Percentiles rank a stretch among this genome's conserved stretches.
These are phyloP conservation scores for Neosilurus mollespiculum DNA, from an alignment of 2,797 vertebrate genomes.

Conservation along the genomic window DNA sequence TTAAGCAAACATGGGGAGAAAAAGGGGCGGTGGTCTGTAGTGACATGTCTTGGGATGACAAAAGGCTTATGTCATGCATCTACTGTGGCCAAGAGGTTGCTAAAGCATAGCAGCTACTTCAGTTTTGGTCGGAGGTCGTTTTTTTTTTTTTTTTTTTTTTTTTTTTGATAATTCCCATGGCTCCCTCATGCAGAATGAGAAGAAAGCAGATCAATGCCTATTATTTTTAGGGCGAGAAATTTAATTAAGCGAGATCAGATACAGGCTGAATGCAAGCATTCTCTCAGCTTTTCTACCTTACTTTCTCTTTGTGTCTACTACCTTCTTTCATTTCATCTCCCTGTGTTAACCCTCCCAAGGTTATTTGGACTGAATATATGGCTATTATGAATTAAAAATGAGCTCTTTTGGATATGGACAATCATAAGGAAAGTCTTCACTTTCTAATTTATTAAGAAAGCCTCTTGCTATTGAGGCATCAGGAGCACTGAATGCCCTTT, in stretches of 20 bases:
- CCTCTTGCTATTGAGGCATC: conserved; percentile 22
- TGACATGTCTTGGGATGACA: conserved; percentile 29
- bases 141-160: conserved; percentile 28
- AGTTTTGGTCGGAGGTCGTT: conserved; percentile 44
- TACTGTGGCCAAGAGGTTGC: conserved; percentile 25
- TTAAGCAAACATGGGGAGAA: neutral
- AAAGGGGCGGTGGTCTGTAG: neutral
- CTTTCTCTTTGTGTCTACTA: neutral
- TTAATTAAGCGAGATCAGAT: conserved; percentile 53
- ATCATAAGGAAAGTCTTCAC: conserved; percentile 12
- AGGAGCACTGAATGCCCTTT: conserved; percentile 22
- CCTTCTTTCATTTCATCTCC: conserved; percentile 18
- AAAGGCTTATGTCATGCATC: conserved; percentile 34
- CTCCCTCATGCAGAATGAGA: conserved; percentile 11
- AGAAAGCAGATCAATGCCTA: conserved; percentile 36
- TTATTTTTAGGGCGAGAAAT: conserved; percentile 48
- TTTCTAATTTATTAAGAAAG: conserved; percentile 41
- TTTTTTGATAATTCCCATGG: conserved; percentile 34
- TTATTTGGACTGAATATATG: conserved; percentile 41
- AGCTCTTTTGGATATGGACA: conserved; percentile 29
- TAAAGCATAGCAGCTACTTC: conserved; percentile 32
- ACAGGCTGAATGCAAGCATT: conserved; percentile 24
- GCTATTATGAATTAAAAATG: conserved; percentile 48
- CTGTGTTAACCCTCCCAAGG: conserved; percentile 23
- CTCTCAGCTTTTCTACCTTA: conserved; percentile 12